These are phyloP conservation scores for Coptodon rendalli DNA, from an alignment of 2,113 vertebrate species.

Conservation along the genomic window DNA sequence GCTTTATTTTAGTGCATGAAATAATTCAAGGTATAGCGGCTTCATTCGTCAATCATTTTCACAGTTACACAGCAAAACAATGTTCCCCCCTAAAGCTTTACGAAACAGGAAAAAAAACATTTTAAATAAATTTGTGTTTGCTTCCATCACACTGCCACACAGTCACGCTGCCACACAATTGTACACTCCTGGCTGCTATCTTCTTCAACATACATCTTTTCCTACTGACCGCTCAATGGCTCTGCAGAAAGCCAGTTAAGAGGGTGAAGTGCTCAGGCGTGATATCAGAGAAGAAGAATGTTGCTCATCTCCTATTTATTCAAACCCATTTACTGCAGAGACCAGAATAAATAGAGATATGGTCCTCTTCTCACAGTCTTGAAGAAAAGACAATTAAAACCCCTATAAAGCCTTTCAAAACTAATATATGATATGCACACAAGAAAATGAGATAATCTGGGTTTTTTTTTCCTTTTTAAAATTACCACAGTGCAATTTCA, in stretches of 20 bases:
- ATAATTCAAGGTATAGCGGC: neutral
- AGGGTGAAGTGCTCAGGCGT: neutral
- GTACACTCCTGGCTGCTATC: neutral
- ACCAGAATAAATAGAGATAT: neutral
- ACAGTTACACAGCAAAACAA: neutral
- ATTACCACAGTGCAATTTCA: neutral
- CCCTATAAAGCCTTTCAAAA: neutral
- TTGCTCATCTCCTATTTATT: neutral
- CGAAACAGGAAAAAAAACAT: too few species aligned
- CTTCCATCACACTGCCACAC: too few species aligned
- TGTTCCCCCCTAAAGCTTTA: neutral
- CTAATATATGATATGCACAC: neutral
- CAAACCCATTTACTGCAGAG: neutral
- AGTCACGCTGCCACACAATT: too few species aligned
- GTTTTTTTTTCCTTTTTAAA: neutral
- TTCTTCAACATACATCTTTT: neutral
- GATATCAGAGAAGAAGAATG: neutral
- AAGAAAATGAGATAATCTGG: neutral
- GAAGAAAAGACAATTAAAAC: neutral
- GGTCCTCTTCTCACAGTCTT: neutral
- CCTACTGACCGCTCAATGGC: neutral
- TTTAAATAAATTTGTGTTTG: too few species aligned
- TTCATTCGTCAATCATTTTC: neutral
- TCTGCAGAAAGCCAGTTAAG: neutral
- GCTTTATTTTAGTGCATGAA: neutral